Conservation (phyloP, 2,113 vertebrate genomes). For the Entomyzon cyanotis region DNA sequence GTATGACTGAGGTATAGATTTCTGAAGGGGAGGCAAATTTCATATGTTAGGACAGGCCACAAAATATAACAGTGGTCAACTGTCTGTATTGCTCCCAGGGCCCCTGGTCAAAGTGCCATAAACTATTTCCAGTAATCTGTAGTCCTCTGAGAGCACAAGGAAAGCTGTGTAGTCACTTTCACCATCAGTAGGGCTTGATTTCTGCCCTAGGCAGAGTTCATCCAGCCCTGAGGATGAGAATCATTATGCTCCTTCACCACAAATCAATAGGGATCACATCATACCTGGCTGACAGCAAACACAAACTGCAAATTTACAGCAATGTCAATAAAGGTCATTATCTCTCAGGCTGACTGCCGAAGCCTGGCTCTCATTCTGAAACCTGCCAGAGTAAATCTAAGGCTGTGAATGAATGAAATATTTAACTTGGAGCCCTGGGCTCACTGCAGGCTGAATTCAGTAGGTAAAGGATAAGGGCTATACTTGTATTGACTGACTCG, state of each 20-base stretch:
- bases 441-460: not conserved
- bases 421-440: not conserved
- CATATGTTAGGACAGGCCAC: slow-evolving; percentile 50
- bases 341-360: not conserved
- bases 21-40: slow-evolving; percentile 52
- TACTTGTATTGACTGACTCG: not conserved
- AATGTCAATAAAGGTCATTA: not conserved
- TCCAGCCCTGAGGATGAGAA: not conserved
- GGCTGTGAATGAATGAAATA: slow-evolving; percentile 15
- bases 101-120: not conserved
- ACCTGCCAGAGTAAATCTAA: not conserved
- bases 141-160: not conserved
- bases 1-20: slow-evolving; percentile 41
- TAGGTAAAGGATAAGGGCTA: not conserved
- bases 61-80: slow-evolving; percentile 10
- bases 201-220: not conserved
- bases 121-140: not conserved
- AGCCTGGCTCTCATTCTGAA: not conserved
- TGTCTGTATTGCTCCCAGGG: not conserved
- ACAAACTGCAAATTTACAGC: not conserved
- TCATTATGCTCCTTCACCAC: not conserved
- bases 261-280: not conserved
- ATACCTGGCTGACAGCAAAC: not conserved
- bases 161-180: not conserved
- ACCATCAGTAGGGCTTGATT: not conserved